phyloP scores from a whole-genome alignment of 2,888 invertebrate species.

The Sarcophaga rosellei region DNA sequence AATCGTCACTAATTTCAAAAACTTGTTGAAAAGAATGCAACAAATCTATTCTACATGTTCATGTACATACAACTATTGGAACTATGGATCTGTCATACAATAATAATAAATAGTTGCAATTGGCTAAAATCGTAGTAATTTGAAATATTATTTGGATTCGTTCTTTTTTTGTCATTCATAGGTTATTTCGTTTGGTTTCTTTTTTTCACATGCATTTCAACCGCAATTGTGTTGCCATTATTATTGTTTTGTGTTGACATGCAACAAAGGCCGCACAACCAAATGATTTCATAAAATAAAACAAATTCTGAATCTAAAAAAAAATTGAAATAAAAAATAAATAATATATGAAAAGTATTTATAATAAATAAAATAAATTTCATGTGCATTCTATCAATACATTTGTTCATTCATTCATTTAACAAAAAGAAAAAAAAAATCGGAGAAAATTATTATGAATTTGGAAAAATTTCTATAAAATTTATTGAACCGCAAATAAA shows the following conservation, averaged over 20 bases:
- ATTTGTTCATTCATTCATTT: constrained; percentile 26
- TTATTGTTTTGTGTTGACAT: constrained; percentile 64
- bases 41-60: too few relatives aligned
- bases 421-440: neutral
- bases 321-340: neutral
- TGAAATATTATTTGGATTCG: constrained; percentile 12
- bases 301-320: neutral
- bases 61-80: neutral
- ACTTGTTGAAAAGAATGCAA: constrained; percentile 24
- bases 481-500: constrained; percentile 66
- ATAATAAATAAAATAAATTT: constrained; percentile 31
- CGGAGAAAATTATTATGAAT: constrained; percentile 48
- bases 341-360: neutral
- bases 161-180: neutral
- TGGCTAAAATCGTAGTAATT: constrained; percentile 58
- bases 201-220: constrained; percentile 21
- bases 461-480: constrained; percentile 44
- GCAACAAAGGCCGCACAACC: constrained; percentile 60
- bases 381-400: neutral
- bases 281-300: constrained; percentile 56
- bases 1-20: constrained; percentile 14
- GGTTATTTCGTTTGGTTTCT: neutral
- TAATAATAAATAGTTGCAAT: constrained; percentile 15
- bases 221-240: constrained; percentile 59
- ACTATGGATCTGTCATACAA: neutral